A percentile compares a stretch with the other conserved stretches of the same genome.
Conservation (phyloP, 2,797 vertebrate species). For the Meriones psammophilus region DNA sequence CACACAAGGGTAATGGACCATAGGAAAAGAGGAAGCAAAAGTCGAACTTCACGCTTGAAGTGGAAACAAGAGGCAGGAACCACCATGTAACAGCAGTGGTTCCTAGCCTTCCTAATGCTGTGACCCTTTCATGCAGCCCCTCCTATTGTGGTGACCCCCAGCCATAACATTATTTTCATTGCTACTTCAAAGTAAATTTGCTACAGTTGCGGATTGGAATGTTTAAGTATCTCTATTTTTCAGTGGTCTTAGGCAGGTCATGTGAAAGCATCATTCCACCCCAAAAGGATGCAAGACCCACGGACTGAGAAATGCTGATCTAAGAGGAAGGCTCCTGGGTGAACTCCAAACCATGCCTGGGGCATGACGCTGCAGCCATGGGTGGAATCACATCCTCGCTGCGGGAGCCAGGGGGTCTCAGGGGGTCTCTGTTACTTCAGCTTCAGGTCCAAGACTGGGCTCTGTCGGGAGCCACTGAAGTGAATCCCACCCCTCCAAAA, state of each 20-base stretch:
- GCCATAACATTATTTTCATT: background rate
- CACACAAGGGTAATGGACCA: fast-evolving
- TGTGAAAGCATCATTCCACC: background rate
- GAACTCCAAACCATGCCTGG: too few species aligned
- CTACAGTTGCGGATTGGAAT: background rate
- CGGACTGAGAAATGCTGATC: background rate
- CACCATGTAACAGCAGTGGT: background rate
- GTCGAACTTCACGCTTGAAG: background rate
- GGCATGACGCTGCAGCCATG: fast-evolving
- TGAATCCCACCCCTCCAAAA: background rate
- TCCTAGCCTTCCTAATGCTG: background rate
- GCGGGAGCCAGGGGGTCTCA: background rate
- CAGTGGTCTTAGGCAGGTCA: background rate
- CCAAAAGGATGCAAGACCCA: background rate
- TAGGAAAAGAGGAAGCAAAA: background rate
- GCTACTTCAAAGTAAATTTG: background rate
- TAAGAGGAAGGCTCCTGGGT: background rate
- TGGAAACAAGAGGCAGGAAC: background rate
- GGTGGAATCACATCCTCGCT: too few species aligned
- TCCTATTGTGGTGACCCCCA: background rate
- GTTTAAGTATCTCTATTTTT: background rate
- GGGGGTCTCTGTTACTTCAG: background rate
- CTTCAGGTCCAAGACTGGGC: background rate
- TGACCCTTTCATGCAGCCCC: background rate
- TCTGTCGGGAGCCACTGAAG: background rate